Evolutionary conservation across 2,797 vertebrate species (phyloP).

Genomic region (Falco columbarius): DNA sequence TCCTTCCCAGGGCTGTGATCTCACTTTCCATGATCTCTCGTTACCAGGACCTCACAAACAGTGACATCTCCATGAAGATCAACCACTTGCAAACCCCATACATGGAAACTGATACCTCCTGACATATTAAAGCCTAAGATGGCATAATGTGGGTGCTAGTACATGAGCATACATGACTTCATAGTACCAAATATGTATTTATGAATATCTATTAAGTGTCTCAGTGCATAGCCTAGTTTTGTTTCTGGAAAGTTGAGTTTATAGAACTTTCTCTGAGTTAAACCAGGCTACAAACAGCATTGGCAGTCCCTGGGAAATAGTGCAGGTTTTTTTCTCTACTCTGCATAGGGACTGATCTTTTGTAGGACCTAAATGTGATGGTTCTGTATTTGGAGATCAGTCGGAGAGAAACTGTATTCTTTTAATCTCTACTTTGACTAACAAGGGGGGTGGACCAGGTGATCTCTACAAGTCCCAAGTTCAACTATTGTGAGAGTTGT

Average conservation of each 20-base stretch:
- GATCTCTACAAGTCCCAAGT: neutral
- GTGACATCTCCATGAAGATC: neutral
- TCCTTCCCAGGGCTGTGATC: neutral
- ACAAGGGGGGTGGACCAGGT: rapidly evolving
- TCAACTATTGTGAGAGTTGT: neutral
- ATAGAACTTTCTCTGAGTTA: neutral
- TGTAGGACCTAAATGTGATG: neutral
- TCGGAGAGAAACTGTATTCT: neutral
- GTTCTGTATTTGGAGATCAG: neutral
- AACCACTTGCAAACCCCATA: neutral
- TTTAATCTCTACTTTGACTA: neutral
- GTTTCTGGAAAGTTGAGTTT: neutral
- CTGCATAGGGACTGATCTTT: neutral
- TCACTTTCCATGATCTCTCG: neutral
- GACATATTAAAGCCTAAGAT: neutral
- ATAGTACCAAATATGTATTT: neutral
- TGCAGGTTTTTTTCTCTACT: neutral
- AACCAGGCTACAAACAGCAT: neutral
- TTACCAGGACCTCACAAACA: neutral
- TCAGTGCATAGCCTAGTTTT: neutral
- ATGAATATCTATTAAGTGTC: neutral
- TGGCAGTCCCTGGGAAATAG: neutral
- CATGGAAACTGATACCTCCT: neutral
- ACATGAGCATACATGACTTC: neutral
- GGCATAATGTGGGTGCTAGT: neutral